Conservation (phyloP, 2,888 invertebrate genomes). For the Lasius fuliginosus region DNA sequence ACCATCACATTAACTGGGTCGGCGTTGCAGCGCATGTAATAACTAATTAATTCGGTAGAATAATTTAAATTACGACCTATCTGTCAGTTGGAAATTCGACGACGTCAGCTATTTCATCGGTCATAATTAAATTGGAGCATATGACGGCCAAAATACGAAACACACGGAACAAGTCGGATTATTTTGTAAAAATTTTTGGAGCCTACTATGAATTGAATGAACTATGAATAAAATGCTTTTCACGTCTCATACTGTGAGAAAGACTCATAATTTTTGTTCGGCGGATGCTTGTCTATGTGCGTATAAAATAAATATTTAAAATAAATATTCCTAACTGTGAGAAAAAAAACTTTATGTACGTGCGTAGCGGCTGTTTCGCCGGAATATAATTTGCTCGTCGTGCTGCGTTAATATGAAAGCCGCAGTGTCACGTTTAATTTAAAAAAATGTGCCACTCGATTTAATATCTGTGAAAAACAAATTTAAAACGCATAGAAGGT, state of each 20-base stretch:
- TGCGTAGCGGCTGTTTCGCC: not conserved
- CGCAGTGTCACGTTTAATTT: conserved; percentile 6
- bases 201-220: not conserved
- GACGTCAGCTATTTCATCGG: conserved; percentile 27
- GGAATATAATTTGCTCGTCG: conserved; percentile 15
- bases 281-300: conserved; percentile 14
- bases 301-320: conserved; percentile 44
- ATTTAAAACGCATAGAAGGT: not conserved
- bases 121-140: conserved; percentile 40
- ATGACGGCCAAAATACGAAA: not conserved
- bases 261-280: conserved; percentile 34
- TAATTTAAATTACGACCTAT: conserved; percentile 51
- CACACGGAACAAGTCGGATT: not conserved
- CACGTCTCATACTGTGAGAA: not conserved
- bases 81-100: conserved; percentile 44
- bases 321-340: conserved; percentile 31
- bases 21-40: conserved; percentile 30
- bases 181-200: conserved; percentile 18
- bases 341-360: not conserved
- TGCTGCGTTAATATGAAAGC: conserved; percentile 20
- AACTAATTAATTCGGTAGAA: conserved; percentile 50
- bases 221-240: conserved; percentile 19
- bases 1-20: conserved; percentile 33
- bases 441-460: not conserved
- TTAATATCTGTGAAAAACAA: conserved; percentile 30